A percentile compares a stretch with the other conserved stretches of the same genome.
phyloP scores from a whole-genome alignment of 2,113 vertebrate genomes.

The Oreochromis aureus region DNA sequence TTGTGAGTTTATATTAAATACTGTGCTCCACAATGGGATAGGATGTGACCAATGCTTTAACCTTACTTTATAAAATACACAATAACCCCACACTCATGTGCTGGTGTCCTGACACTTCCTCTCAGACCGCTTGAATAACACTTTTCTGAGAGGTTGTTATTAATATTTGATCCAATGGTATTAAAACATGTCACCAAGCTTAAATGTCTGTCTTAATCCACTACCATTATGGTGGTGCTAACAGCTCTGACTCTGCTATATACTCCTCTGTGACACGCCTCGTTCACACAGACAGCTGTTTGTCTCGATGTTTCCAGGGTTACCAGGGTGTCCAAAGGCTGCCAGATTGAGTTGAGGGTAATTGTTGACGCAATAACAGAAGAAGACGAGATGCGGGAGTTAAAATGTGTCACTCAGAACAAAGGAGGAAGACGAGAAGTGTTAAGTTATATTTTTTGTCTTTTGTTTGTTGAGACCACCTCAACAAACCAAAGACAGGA shows the following conservation, averaged over 20 bases:
- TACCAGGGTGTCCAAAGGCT: constrained; percentile 64
- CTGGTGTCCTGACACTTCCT: background rate
- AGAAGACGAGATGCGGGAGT: constrained; percentile 73
- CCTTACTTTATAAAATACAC: background rate
- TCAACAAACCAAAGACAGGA: background rate
- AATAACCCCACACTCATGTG: background rate
- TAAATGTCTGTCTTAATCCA: background rate
- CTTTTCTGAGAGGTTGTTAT: background rate
- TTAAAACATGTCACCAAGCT: background rate
- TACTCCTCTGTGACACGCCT: background rate
- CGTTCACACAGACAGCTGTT: background rate
- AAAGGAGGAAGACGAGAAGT: constrained; percentile 59
- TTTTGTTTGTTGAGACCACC: background rate
- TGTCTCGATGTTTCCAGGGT: constrained; percentile 65
- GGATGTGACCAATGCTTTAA: background rate
- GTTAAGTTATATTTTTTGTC: background rate
- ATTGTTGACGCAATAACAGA: constrained; percentile 71
- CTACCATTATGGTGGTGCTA: background rate
- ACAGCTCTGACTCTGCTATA: background rate
- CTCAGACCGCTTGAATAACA: background rate
- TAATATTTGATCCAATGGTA: background rate
- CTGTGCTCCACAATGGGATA: background rate
- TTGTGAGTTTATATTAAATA: background rate
- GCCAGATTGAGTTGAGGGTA: constrained; percentile 77
- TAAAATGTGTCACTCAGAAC: constrained; percentile 79